Percentiles rank a stretch among this genome's conserved stretches.
These are phyloP conservation scores for Dicaeum eximium DNA, from an alignment of 2,113 vertebrate genomes.

Conservation along the genomic window DNA sequence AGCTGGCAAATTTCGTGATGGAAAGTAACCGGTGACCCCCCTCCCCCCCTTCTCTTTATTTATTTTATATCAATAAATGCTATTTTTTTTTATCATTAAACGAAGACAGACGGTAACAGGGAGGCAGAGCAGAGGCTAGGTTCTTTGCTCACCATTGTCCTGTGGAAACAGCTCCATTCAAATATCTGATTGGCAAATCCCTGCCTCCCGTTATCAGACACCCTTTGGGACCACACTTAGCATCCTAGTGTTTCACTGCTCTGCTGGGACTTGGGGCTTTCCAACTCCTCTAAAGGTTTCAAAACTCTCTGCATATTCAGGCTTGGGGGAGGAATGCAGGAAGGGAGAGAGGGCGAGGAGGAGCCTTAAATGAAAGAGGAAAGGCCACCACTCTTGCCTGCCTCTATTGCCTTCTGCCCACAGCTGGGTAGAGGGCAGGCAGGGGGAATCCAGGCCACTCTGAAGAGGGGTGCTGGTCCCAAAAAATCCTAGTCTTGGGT, in stretches of 20 bases:
- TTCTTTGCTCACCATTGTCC: neutral
- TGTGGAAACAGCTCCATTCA: neutral
- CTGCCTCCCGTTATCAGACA: neutral
- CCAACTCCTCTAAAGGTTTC: neutral
- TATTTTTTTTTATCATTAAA: neutral
- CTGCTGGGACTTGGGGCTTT: neutral
- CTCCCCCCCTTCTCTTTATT: neutral
- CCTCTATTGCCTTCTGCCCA: neutral
- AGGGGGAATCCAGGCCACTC: no score
- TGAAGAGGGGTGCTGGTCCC: neutral
- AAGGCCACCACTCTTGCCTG: neutral
- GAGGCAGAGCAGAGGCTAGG: neutral
- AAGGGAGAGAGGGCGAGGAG: neutral
- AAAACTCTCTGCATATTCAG: neutral
- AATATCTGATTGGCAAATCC: conserved; percentile 8
- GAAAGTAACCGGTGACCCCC: neutral
- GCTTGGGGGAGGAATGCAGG: neutral
- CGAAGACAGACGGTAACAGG: neutral
- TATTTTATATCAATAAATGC: neutral
- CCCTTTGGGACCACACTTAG: neutral
- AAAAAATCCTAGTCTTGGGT: rapidly evolving
- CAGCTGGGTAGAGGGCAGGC: neutral
- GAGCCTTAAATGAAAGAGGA: neutral
- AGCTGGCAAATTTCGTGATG: neutral
- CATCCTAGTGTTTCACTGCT: neutral